Percentiles rank a stretch among this genome's conserved stretches.
These are phyloP conservation scores for Catagonus wagneri DNA, from an alignment of 2,113 vertebrate species.

Conservation along the genomic window DNA sequence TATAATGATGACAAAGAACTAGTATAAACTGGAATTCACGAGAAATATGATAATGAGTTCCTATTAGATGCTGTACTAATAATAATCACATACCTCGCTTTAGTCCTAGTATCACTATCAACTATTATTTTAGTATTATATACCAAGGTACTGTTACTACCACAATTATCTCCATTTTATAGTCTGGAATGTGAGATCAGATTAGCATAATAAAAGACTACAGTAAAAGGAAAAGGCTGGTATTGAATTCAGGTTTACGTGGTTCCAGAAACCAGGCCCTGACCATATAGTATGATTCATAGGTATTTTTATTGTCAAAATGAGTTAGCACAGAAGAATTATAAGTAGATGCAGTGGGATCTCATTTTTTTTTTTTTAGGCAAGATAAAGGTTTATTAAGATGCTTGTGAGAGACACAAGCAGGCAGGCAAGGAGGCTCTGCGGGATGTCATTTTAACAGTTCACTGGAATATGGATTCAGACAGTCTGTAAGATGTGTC, in stretches of 20 bases:
- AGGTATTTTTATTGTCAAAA: neutral
- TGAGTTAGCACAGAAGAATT: neutral
- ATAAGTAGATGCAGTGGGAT: neutral
- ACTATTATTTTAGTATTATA: neutral
- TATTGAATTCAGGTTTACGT: neutral
- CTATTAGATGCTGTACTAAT: conserved; percentile 47
- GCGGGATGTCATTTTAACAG: neutral
- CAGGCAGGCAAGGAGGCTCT: too few relatives aligned
- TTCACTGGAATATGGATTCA: neutral
- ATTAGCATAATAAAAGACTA: neutral
- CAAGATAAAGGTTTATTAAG: too few relatives aligned
- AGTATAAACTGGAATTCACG: conserved; percentile 48
- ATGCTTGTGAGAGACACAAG: too few relatives aligned
- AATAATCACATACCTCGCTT: conserved; percentile 21
- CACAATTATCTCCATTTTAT: conserved; percentile 10
- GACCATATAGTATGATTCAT: neutral
- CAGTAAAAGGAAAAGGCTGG: conserved; percentile 29
- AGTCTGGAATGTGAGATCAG: conserved; percentile 22
- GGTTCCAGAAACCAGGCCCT: conserved; percentile 25
- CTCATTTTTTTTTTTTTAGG: neutral
- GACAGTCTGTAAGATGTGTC: neutral
- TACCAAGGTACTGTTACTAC: neutral
- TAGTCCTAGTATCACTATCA: neutral
- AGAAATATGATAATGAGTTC: conserved; percentile 35
- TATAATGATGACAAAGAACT: conserved; percentile 24